Percentiles rank a stretch among this genome's conserved stretches.
These are phyloP conservation scores for Macropus fuliginosus DNA, from an alignment of 2,797 vertebrate species.

Conservation along the genomic window DNA sequence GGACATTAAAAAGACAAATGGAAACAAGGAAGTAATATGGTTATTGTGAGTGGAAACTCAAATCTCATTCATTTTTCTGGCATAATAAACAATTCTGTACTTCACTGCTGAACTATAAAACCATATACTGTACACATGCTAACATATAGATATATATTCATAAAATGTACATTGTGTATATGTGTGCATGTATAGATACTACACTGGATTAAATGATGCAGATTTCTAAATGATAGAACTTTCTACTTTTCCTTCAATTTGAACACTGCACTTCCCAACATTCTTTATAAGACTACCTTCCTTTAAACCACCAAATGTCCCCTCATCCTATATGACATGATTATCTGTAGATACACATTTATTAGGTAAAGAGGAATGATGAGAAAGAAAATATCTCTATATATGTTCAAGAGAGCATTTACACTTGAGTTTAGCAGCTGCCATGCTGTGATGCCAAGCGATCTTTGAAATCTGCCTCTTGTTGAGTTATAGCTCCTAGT, in stretches of 20 bases:
- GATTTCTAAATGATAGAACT: constrained; percentile 2
- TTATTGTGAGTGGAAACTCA: background rate
- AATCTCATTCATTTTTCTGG: background rate
- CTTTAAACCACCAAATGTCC: constrained; percentile 34
- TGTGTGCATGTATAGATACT: background rate
- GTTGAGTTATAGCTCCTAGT: background rate
- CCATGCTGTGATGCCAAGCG: background rate
- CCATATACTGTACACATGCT: background rate
- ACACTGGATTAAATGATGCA: constrained; percentile 47
- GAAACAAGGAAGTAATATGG: background rate
- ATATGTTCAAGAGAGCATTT: background rate
- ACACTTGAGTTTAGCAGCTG: constrained; percentile 32
- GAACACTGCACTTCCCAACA: constrained; percentile 20
- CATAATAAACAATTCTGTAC: background rate
- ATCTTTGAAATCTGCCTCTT: constrained; percentile 8
- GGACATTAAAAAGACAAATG: constrained; percentile 36
- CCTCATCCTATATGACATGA: constrained; percentile 14
- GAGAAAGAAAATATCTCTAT: background rate
- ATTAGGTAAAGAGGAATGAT: background rate
- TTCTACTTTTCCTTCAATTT: constrained; percentile 23
- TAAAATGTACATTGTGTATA: background rate
- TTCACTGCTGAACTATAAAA: background rate
- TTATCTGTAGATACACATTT: constrained; percentile 59
- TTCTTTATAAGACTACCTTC: constrained; percentile 58
- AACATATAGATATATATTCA: background rate